A percentile compares a stretch with the other conserved stretches of the same genome.
phyloP scores from a whole-genome alignment of 2,888 invertebrate species.

The Penaeus monodon region DNA sequence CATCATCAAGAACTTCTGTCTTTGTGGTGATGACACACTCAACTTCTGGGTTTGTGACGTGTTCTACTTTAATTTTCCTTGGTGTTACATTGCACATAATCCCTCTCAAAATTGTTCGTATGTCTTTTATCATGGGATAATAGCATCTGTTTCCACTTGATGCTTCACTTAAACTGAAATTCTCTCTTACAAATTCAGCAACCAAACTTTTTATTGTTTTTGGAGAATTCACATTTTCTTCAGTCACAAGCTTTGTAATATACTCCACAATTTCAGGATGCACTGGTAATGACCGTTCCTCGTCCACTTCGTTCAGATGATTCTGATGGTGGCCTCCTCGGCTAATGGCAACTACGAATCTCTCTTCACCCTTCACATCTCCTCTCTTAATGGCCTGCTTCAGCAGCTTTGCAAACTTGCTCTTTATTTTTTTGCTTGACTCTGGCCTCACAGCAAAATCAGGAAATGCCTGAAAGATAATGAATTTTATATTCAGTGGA shows the following conservation, averaged over 20 bases:
- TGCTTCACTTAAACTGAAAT: not conserved
- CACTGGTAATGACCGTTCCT: constrained; percentile 3
- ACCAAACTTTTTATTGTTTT: constrained; percentile 21
- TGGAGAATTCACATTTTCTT: constrained; percentile 12
- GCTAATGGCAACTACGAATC: constrained; percentile 19
- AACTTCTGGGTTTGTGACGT: not conserved
- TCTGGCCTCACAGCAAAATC: constrained; percentile 27
- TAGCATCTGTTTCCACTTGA: constrained; percentile 16
- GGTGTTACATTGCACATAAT: constrained; percentile 13
- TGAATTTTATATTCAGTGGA: not conserved
- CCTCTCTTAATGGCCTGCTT: constrained; percentile 20
- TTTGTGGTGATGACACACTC: constrained; percentile 3
- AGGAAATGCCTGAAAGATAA: constrained; percentile 26
- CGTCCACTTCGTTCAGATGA: constrained; percentile 9
- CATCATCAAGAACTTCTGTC: constrained; percentile 1
- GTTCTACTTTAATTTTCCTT: constrained; percentile 2
- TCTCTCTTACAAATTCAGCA: constrained; percentile 17
- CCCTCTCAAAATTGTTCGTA: constrained; percentile 5
- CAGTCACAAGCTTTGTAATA: constrained; percentile 20
- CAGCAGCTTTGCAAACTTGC: constrained; percentile 15
- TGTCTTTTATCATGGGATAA: constrained; percentile 26
- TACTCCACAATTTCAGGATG: constrained; percentile 21
- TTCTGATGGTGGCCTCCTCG: constrained; percentile 23
- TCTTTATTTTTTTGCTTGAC: constrained; percentile 31
- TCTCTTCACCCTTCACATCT: constrained; percentile 24